Base-by-base conservation (phyloP, 2,113 vertebrate genomes). In the Esox niger region DNA sequence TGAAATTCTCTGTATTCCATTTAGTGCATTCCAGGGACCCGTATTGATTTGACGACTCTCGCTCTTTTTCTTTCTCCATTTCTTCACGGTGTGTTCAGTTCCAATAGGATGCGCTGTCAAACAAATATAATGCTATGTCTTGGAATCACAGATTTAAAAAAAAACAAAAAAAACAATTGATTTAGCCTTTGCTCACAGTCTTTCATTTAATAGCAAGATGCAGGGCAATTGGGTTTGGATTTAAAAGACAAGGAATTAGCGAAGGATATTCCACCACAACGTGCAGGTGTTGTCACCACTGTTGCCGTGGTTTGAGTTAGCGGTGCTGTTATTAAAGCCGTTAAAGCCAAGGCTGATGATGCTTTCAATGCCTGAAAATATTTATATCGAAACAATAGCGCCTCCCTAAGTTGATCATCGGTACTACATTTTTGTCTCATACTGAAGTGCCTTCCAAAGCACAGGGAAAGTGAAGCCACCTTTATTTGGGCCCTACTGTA, bases 41-140 rank as follows among this genome's bases (percentile, higher is more conserved):
- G 61, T 93, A 93, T 38, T 88, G 89, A 68, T 85, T 77, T 23
- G 90, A 76, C 2, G 84, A 73, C 70, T 71, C 82, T 72, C 58
- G 84, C 62, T 88, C 84, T 71, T 91, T 90, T 75, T 88, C 85
- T 73, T 91, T 90, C 74, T 92, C 91, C 92, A 93, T 93, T n/a
- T 58, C 60, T 60, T 32, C 33, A 17, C 2, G 7, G 2, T 30
- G 38, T 6, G 11, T 20, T 47, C 13, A 26, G 17, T 47, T 26
- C 15, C 57, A 59, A 59, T 13, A 43, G 35, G 59, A 61, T 32
- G 59, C n/a, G 31, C 31, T 32, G 29, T 33, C 30, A 35, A 21
- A n/a, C 55, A 57, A 27, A 11, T 54, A 54, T 3, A 26, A 25
- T 57, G 55, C n/a, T 43, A 4, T 26, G 21, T 57, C 31, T 35